Conservation (phyloP, 2,797 vertebrate species). For the Lepus oiostolus region DNA sequence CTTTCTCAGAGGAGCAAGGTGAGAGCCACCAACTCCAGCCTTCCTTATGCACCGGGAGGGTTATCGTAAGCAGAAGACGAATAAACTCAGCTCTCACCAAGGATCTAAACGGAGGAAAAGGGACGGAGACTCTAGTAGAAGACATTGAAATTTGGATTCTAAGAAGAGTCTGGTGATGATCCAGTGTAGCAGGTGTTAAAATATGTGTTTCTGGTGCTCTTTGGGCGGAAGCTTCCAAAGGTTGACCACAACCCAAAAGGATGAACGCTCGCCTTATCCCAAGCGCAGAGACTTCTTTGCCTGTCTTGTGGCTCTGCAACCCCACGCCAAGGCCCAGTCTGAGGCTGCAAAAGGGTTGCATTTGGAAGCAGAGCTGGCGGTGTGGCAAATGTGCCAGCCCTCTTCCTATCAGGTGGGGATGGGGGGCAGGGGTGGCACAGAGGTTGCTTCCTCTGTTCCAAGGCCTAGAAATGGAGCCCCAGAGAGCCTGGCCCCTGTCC, state of each 20-base stretch:
- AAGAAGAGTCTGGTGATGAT: not conserved
- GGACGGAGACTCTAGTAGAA: not conserved
- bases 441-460: not conserved
- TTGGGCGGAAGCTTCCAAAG: not conserved
- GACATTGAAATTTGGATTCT: not conserved
- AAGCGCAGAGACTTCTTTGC: not conserved
- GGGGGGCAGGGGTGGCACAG: fast-evolving
- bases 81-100: constrained; percentile 18
- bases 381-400: no score
- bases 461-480: not conserved
- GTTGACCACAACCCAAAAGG: not conserved
- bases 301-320: no score
- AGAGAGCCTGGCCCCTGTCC: not conserved
- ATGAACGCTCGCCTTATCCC: not conserved
- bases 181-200: not conserved
- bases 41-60: not conserved
- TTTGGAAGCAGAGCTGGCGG: not conserved
- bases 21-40: not conserved
- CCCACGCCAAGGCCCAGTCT: fast-evolving
- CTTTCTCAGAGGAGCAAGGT: not conserved
- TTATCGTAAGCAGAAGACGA: not conserved
- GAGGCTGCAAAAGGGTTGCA: no score
- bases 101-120: not conserved
- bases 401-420: no score
- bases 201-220: not conserved